These are phyloP conservation scores for Agapornis roseicollis DNA, from an alignment of 2,113 vertebrate species.

Conservation along the genomic window DNA sequence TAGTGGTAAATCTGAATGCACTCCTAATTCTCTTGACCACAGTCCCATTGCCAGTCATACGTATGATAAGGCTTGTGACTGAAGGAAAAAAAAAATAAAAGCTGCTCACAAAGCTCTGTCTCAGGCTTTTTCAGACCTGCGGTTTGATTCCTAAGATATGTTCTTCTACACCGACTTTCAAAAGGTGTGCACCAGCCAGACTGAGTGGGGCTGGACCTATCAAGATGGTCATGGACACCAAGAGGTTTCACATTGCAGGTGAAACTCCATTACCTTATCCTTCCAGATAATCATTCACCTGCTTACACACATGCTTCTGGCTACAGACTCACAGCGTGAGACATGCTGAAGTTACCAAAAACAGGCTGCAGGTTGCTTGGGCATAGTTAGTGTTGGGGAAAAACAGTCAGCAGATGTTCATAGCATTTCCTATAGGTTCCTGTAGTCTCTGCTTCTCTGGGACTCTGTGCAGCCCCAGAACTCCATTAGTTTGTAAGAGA, in stretches of 20 bases:
- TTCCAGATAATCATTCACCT: not conserved
- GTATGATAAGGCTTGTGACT: not conserved
- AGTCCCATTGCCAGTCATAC: not conserved
- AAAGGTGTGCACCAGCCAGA: not conserved
- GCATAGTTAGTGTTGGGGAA: not conserved
- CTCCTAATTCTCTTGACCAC: not conserved
- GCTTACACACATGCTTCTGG: not conserved
- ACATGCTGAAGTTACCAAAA: not conserved
- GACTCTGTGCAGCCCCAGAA: accelerated
- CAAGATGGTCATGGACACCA: not conserved
- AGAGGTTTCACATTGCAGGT: not conserved
- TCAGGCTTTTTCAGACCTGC: not conserved
- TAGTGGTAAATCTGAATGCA: not conserved
- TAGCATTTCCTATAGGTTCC: not conserved
- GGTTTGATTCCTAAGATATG: not conserved
- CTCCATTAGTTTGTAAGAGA: not conserved
- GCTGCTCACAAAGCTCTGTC: not conserved
- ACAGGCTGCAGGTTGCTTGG: not conserved
- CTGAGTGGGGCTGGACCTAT: accelerated
- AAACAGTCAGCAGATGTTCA: not conserved
- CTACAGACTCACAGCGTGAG: not conserved
- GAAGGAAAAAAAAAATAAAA: not conserved
- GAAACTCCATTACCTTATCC: not conserved
- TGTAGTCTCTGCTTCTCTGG: not conserved
- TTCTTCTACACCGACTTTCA: not conserved